Conservation (phyloP, 2,797 vertebrate genomes). For the Pangasius macronema region DNA sequence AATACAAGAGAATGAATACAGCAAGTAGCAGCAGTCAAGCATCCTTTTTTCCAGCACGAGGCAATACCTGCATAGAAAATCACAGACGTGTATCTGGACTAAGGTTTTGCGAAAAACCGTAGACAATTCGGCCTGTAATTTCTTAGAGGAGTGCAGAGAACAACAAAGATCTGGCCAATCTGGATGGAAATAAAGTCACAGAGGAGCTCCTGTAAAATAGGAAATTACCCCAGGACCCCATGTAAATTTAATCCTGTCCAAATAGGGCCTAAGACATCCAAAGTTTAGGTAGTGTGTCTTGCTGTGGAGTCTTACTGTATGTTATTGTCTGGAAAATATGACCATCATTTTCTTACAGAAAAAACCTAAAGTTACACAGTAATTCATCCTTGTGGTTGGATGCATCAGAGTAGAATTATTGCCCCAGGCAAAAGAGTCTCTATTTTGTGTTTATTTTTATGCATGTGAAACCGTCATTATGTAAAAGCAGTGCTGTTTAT, state of each 20-base stretch:
- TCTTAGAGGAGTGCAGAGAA: not conserved
- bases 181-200: not conserved
- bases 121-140: not conserved
- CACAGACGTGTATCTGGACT: not conserved
- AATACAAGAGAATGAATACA: not conserved
- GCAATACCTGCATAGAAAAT: not conserved
- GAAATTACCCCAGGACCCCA: not conserved
- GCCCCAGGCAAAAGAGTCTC: not conserved
- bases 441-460: not conserved
- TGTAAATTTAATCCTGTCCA: not conserved
- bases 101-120: not conserved
- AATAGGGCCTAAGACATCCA: not conserved
- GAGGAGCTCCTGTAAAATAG: not conserved
- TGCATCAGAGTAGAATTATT: not conserved
- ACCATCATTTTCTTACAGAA: not conserved
- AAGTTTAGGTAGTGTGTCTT: not conserved
- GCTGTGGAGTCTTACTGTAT: not conserved
- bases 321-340: not conserved
- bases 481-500: conserved; percentile 5
- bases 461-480: not conserved
- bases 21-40: not conserved
- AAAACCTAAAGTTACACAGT: not conserved
- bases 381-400: not conserved
- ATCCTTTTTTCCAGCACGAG: not conserved
- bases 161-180: not conserved